Evolutionary conservation across 1,140 invertebrate genomes (phyloP).

Genomic region (Pseudomyrmex sp.): DNA sequence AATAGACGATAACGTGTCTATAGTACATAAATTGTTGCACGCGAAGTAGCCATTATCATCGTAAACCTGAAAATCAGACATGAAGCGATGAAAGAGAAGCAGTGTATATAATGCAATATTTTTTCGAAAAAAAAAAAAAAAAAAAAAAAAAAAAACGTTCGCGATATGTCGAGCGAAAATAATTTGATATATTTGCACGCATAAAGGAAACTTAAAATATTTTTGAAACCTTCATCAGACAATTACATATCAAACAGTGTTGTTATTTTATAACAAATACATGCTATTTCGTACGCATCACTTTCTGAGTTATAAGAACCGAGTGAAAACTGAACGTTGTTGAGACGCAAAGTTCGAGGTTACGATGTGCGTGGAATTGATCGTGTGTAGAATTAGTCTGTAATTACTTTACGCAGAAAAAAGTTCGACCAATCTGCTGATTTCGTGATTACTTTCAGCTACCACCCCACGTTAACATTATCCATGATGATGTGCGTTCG

Average conservation of each 20-base stretch:
- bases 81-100: slow-evolving; percentile 52
- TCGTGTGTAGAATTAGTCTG: slow-evolving; percentile 46
- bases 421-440: slow-evolving; percentile 31
- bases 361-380: slow-evolving; percentile 16
- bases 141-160: neutral
- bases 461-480: slow-evolving; percentile 13
- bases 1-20: slow-evolving; percentile 63
- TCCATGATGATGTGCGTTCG: slow-evolving; percentile 10
- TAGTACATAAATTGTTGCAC: slow-evolving; percentile 60
- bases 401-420: slow-evolving; percentile 40
- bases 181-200: neutral
- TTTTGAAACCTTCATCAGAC: neutral
- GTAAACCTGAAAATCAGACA: slow-evolving; percentile 31
- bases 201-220: no score
- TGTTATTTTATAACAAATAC: neutral
- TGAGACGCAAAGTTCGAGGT: neutral
- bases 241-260: neutral
- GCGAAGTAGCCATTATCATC: slow-evolving; percentile 54
- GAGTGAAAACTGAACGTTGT: neutral
- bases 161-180: slow-evolving; percentile 1
- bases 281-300: neutral
- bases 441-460: slow-evolving; percentile 24
- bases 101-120: slow-evolving; percentile 40
- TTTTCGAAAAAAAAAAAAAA: slow-evolving; percentile 4
- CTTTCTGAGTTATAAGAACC: neutral